Evolutionary conservation across 2,888 invertebrate species (phyloP).

Genomic region (Drosophila anomelani): DNA sequence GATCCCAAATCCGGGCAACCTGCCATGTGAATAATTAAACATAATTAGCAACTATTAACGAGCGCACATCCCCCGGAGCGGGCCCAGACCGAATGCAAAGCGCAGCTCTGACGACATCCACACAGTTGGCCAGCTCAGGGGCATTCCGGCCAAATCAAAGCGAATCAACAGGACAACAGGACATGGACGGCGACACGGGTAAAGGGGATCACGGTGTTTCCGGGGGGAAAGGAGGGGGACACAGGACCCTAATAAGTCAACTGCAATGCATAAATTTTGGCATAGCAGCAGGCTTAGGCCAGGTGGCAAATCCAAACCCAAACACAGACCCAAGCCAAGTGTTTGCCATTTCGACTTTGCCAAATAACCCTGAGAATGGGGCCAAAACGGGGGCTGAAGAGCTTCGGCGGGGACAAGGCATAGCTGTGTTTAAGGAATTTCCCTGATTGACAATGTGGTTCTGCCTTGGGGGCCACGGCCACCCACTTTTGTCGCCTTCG

Average conservation of each 20-base stretch:
- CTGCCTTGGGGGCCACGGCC: constrained; percentile 1
- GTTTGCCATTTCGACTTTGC: constrained; percentile 67
- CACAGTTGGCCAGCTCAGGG: constrained; percentile 61
- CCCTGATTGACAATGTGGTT: constrained; percentile 79
- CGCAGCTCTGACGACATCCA: constrained; percentile 58
- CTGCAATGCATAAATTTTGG: constrained; percentile 79
- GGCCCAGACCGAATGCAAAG: constrained; percentile 43
- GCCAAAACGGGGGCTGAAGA: neutral
- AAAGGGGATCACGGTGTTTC: neutral
- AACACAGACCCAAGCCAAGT: constrained; percentile 54
- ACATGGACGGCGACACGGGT: neutral
- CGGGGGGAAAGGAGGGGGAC: neutral
- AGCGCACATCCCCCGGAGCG: constrained; percentile 25
- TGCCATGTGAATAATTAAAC: constrained; percentile 75
- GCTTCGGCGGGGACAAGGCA: neutral
- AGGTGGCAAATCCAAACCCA: constrained; percentile 38
- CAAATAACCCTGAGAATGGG: constrained; percentile 56
- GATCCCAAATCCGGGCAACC: constrained; percentile 22
- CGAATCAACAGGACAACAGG: constrained; percentile 65
- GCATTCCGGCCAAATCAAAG: constrained; percentile 68
- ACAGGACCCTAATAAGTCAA: constrained; percentile 75
- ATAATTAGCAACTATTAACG: constrained; percentile 78
- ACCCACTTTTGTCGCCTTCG: constrained; percentile 35
- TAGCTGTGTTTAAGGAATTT: constrained; percentile 54
- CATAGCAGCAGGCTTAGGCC: constrained; percentile 33